Percentiles rank a stretch among this genome's conserved stretches.
These are phyloP conservation scores for Equus przewalskii DNA, from an alignment of 2,113 vertebrate genomes.

Conservation along the genomic window DNA sequence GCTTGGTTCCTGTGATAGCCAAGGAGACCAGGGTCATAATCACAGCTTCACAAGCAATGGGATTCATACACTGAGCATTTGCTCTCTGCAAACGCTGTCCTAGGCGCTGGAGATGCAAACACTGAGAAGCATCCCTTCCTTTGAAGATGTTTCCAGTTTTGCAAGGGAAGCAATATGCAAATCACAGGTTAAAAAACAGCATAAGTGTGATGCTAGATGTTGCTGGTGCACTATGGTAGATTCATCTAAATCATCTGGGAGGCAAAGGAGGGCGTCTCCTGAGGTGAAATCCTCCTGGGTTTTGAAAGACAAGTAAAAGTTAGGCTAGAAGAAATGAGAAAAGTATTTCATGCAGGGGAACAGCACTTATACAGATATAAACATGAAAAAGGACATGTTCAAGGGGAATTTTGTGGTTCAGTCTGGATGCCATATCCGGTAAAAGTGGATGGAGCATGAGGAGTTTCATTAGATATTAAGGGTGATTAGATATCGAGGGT, in stretches of 20 bases:
- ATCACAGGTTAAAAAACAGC: background rate
- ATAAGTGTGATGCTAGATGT: background rate
- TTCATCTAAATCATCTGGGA: background rate
- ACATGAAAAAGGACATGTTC: background rate
- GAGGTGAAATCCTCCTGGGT: background rate
- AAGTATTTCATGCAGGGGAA: background rate
- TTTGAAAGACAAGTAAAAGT: background rate
- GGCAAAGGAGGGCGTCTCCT: background rate
- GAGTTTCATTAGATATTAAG: background rate
- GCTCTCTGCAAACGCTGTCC: background rate
- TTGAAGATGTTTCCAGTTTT: background rate
- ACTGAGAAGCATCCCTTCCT: background rate
- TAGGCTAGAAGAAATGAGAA: background rate
- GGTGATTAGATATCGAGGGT: background rate
- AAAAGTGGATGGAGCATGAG: background rate
- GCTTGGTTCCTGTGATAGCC: background rate
- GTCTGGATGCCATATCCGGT: too few relatives aligned
- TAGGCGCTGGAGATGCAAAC: background rate
- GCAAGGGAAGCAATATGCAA: background rate
- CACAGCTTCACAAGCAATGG: background rate
- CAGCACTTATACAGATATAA: background rate
- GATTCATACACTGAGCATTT: background rate
- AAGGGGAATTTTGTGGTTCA: too few relatives aligned
- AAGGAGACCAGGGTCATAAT: background rate
- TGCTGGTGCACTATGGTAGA: accelerated